phyloP scores from a whole-genome alignment of 2,113 vertebrate genomes.

The Tupaia chinensis region DNA sequence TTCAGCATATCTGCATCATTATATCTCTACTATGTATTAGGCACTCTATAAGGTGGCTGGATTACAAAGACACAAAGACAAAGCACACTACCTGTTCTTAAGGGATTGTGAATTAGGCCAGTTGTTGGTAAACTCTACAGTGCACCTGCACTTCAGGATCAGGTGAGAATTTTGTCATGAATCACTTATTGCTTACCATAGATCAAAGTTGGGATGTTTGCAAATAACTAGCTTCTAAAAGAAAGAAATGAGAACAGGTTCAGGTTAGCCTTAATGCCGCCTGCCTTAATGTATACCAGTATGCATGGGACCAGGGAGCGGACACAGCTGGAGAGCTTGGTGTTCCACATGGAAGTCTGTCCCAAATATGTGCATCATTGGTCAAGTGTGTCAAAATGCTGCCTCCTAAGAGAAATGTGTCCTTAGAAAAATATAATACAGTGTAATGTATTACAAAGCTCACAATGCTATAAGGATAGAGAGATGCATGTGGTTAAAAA shows the following conservation, averaged over 20 bases:
- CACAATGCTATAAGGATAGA: background rate
- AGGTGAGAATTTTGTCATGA: background rate
- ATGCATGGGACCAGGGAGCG: background rate
- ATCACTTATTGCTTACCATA: background rate
- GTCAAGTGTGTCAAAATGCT: background rate
- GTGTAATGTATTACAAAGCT: background rate
- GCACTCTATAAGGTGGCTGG: background rate
- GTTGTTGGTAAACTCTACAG: fast-evolving
- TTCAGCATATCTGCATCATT: background rate
- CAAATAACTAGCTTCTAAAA: background rate
- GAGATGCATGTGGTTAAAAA: background rate
- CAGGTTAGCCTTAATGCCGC: background rate
- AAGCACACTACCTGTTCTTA: background rate
- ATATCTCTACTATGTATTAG: background rate
- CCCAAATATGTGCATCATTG: background rate
- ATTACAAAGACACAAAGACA: background rate
- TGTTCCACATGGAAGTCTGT: background rate
- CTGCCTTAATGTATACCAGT: background rate
- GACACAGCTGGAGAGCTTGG: background rate
- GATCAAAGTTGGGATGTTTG: background rate
- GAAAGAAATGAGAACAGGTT: background rate
- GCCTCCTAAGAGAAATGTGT: background rate
- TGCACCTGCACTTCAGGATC: background rate
- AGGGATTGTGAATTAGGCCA: background rate
- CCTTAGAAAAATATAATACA: background rate